Base-by-base conservation (phyloP, 2,797 vertebrate species). In the Enteromius viviparus region DNA sequence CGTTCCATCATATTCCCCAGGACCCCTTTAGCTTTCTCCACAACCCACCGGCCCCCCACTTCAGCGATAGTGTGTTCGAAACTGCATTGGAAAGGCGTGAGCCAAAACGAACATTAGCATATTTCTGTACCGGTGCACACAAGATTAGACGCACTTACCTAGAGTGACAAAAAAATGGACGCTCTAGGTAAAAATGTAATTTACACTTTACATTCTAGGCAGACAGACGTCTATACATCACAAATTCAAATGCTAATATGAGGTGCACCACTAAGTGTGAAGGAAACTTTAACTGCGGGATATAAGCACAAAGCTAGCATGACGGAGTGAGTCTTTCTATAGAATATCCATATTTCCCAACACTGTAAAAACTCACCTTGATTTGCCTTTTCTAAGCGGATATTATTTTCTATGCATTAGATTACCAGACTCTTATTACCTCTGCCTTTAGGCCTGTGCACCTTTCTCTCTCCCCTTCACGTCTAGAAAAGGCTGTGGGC, bases 131-230 rank as follows among this genome's bases (percentile, higher is more conserved):
- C 4, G 6, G 6, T 3, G 19, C 45, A 8, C 42, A 40, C 23
- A 84, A 90, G 89, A 92, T 92, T 89, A 89, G 88, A 91, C 88
- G 91, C 89, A 88, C 87, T 88, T 87, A 86, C 79, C 86, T 88
- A 81, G 82, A 51, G 11, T 15, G 40, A 34, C 40, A 37, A 10
- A 34, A 21, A 9, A 21, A 10, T 3, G 1, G 34, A 29, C 21
- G 42, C 75, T 29, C 14, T 5, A n/a, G 42, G 37, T 34, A 66
- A 49, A 49, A 55, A 53, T 1, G 0, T 3, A 51, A 37, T n/a
- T 9, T 34, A 14, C 12, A 51, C 29, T 45, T n/a, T 11, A 78
- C 12, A 37, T 66, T 66, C 29, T 51, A 65, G 17, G 17, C 60
- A 83, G 51, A 12, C 21, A 71, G 34, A 34, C 3, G 1, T 64